Evolutionary conservation across 2,888 invertebrate species (phyloP), one percentile per base, ranked within the genome.

Genomic region (Phyllotreta cruciferae): DNA sequence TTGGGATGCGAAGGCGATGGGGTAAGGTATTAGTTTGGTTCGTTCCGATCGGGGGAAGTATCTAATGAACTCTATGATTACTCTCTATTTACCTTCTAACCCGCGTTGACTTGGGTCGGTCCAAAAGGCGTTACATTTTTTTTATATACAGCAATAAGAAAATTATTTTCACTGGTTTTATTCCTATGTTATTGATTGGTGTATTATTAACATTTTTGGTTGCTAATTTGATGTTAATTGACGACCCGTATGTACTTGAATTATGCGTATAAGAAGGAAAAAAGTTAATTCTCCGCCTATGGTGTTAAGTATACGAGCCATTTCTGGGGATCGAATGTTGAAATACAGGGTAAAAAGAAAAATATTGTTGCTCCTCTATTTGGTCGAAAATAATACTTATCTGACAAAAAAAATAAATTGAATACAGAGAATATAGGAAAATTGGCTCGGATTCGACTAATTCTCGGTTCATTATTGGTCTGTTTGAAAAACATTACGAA

Each of bases 61-160:
- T 75, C 78, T 79, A 79, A 79, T 79, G 79, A 79, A 79, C 78
- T 79, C 75, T 77, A 77, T 79, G 78, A 78, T 79, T 77, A 76
- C 78, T 73, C 70, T 73, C 75, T 79, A 79, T 79, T 79, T 79
- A 79, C 78, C 75, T 79, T 78, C 78, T 77, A 78, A 77, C 75
- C 76, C 70, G 70, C 73, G 71, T 74, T 71, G 72, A 73, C 73
- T 74, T 70, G 70, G 75, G 75, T 66, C 67, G 64, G 47, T 34
- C 14, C 39, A 11, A 64, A 8, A 36, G 54, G 64, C 64, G 64
- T 56, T 14, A 24, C 61, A 11, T 1, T 8, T 44, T 10, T 10
- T 10, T 44, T 10, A n/a, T n/a, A n/a, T n/a, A 24, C 24, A 24
- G 24, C 11, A 45, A 13, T 36, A n/a, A 11, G 34, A 0, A 7